Conservation (phyloP, 2,797 vertebrate species). For the Adelosebastes latens region DNA sequence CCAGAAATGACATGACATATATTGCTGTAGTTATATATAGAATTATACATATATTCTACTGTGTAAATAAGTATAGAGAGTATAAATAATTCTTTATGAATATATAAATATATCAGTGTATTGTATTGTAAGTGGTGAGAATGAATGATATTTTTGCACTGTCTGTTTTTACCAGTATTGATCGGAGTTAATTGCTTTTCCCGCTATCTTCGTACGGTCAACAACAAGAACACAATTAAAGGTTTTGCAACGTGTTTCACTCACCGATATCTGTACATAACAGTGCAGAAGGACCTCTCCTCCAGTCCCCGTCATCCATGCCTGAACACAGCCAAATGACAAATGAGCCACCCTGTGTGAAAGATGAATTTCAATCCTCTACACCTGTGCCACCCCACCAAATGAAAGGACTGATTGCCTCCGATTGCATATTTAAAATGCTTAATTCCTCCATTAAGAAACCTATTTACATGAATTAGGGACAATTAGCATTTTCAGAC, state of each 20-base stretch:
- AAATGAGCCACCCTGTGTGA: slow-evolving; percentile 83
- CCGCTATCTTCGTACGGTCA: slow-evolving; percentile 62
- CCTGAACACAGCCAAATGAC: slow-evolving; percentile 83
- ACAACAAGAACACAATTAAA: slow-evolving; percentile 70
- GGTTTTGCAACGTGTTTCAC: slow-evolving; percentile 59
- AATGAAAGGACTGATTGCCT: slow-evolving; percentile 87
- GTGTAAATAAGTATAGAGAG: neutral
- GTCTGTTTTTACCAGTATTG: slow-evolving; percentile 56
- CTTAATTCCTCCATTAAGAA: slow-evolving; percentile 89
- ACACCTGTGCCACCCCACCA: slow-evolving; percentile 85
- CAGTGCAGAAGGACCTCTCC: slow-evolving; percentile 59
- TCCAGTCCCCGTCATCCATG: slow-evolving; percentile 74
- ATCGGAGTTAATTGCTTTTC: slow-evolving; percentile 71
- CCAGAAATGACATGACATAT: slow-evolving; percentile 23
- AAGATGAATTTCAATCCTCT: slow-evolving; percentile 86
- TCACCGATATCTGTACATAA: slow-evolving; percentile 63
- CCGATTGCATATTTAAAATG: slow-evolving; percentile 87
- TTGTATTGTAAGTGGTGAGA: neutral
- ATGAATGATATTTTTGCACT: slow-evolving; percentile 47
- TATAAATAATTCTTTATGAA: slow-evolving; percentile 1
- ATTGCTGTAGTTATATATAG: neutral
- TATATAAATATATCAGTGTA: neutral
- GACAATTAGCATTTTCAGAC: slow-evolving; percentile 89
- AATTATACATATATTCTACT: neutral
- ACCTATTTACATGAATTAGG: slow-evolving; percentile 89